Conservation (phyloP, 2,113 vertebrate genomes). For the Larimichthys polyactis region DNA sequence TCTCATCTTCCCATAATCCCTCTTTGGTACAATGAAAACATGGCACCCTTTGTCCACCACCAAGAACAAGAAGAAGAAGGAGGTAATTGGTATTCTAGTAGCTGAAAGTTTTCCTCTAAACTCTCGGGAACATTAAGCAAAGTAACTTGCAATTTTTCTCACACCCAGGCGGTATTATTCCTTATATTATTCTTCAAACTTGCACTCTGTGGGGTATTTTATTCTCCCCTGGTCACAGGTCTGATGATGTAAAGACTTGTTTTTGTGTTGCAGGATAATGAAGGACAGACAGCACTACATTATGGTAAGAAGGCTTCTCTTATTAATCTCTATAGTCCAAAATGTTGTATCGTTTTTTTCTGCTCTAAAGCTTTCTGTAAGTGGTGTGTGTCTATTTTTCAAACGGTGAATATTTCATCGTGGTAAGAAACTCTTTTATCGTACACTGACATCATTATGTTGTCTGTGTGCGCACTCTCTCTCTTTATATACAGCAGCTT, state of each 20-base stretch:
- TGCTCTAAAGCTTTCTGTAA: constrained; percentile 13
- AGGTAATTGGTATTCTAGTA: constrained; percentile 36
- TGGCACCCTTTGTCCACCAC: background rate
- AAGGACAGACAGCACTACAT: constrained; percentile 98
- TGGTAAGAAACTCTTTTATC: constrained; percentile 8
- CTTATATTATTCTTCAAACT: constrained; percentile 26
- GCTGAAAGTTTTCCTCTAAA: constrained; percentile 39
- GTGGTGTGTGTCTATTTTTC: constrained; percentile 6
- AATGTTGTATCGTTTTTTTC: constrained; percentile 13
- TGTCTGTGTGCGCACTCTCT: background rate
- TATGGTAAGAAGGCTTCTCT: constrained; percentile 90
- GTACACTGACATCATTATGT: constrained; percentile 35
- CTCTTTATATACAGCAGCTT: constrained; percentile 36
- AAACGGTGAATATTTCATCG: constrained; percentile 16
- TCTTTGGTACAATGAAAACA: constrained; percentile 40
- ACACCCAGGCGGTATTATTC: background rate
- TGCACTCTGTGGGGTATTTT: constrained; percentile 18
- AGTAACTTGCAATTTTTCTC: constrained; percentile 22
- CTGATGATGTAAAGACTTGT: constrained; percentile 52
- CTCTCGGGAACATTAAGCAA: constrained; percentile 11
- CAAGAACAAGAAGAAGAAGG: constrained; percentile 2
- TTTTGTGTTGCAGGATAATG: constrained; percentile 89
- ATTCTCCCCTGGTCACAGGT: constrained; percentile 31
- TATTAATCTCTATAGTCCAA: background rate
- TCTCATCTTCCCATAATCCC: constrained; percentile 72